Percentiles rank a stretch among this genome's conserved stretches.
Evolutionary conservation across 2,113 vertebrate genomes (phyloP).

Genomic region (Clarias batrachus): DNA sequence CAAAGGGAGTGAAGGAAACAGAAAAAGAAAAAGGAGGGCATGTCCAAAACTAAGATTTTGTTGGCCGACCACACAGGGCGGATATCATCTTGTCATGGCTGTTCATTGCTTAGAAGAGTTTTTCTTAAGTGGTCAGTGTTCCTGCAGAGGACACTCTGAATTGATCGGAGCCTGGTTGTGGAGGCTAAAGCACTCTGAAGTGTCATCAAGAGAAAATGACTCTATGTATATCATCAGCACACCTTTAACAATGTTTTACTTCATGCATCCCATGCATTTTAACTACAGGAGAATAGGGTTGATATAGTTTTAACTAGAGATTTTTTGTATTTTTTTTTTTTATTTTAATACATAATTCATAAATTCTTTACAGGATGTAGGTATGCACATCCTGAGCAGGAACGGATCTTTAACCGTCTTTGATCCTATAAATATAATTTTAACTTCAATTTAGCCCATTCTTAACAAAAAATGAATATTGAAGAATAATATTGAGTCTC

Average conservation of each 20-base stretch:
- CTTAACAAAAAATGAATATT: background rate
- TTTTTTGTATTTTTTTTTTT: too few relatives aligned
- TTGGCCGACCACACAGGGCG: slow-evolving; percentile 57
- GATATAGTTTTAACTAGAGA: too few relatives aligned
- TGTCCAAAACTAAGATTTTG: slow-evolving; percentile 66
- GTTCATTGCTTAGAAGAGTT: slow-evolving; percentile 36
- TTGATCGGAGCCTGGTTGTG: slow-evolving; percentile 51
- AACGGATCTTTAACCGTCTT: background rate
- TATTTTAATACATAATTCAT: background rate
- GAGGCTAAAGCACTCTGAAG: slow-evolving; percentile 9
- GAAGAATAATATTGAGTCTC: background rate
- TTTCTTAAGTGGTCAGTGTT: slow-evolving; percentile 62
- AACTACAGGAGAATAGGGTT: background rate
- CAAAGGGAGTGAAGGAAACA: slow-evolving; percentile 54
- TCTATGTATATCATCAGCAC: background rate
- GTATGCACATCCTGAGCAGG: background rate
- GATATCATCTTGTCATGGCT: slow-evolving; percentile 52
- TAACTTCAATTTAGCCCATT: background rate
- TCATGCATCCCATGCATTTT: background rate
- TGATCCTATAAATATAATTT: background rate
- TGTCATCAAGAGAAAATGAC: slow-evolving; percentile 3
- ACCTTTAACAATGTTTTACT: background rate
- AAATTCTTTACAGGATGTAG: background rate
- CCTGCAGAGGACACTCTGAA: slow-evolving; percentile 60
- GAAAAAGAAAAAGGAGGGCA: slow-evolving; percentile 14